Percentiles rank a stretch among this genome's conserved stretches.
phyloP scores from a whole-genome alignment of 2,797 vertebrate species.

The Prunella strophiata region DNA sequence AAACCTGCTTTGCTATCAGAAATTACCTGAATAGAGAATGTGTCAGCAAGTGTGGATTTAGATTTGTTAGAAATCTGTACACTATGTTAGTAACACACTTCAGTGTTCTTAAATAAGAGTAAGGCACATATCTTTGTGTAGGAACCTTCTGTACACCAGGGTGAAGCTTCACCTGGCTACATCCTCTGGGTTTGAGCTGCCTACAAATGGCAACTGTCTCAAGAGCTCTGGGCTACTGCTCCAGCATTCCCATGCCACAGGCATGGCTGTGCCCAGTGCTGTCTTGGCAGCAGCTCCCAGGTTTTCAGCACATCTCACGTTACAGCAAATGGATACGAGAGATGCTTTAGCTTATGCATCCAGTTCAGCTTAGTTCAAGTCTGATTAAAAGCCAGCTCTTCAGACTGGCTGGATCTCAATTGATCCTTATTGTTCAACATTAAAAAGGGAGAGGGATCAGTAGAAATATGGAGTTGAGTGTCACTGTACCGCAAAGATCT shows the following conservation, averaged over 20 bases:
- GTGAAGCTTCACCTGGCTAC: background rate
- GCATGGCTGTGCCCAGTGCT: accelerated
- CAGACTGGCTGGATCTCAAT: background rate
- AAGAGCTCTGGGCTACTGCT: background rate
- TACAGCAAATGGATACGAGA: background rate
- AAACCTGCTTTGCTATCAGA: background rate
- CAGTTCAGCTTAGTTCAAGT: background rate
- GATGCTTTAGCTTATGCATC: background rate
- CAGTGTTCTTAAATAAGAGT: background rate
- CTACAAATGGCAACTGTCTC: background rate
- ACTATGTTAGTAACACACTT: background rate
- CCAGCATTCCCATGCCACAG: background rate
- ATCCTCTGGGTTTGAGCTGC: background rate
- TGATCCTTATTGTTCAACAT: background rate
- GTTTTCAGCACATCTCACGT: background rate
- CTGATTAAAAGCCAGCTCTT: background rate
- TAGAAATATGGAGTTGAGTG: background rate
- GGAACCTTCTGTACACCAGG: background rate
- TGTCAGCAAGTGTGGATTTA: background rate
- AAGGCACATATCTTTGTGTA: background rate
- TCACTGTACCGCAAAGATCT: background rate
- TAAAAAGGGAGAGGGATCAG: background rate
- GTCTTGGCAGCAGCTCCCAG: background rate
- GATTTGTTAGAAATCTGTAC: background rate
- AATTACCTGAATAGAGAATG: background rate